These are phyloP conservation scores for Rhynchotus rufescens DNA, from an alignment of 2,797 vertebrate species.

Conservation along the genomic window DNA sequence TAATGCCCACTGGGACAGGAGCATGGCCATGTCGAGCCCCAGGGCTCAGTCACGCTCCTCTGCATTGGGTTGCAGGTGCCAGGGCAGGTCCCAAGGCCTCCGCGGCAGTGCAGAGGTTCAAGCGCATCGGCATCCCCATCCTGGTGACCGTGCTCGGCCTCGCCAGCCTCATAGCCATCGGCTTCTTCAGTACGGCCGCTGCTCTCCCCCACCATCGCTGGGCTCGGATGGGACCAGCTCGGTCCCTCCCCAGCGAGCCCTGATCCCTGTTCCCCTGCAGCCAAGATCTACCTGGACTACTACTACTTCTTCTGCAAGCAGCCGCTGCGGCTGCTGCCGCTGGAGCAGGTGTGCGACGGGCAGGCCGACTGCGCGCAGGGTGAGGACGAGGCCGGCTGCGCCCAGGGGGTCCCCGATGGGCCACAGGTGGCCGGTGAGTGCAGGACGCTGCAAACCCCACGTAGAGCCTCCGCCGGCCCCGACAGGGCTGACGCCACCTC, in stretches of 20 bases:
- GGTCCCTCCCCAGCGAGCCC: neutral
- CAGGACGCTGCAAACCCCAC: neutral
- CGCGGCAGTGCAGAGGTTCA: neutral
- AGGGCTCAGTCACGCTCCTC: neutral
- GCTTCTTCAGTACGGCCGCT: slow-evolving; percentile 71
- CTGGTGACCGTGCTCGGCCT: slow-evolving; percentile 59
- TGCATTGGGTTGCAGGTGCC: slow-evolving; percentile 44
- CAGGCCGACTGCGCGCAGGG: slow-evolving; percentile 81
- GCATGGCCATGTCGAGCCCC: neutral
- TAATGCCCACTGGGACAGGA: neutral
- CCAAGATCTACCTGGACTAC: slow-evolving; percentile 85
- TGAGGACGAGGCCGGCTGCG: slow-evolving; percentile 88
- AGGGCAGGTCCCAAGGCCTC: neutral
- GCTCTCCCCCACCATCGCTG: neutral
- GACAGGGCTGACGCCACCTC: neutral
- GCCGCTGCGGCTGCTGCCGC: slow-evolving; percentile 85
- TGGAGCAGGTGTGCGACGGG: slow-evolving; percentile 85
- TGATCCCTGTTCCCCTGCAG: slow-evolving; percentile 68
- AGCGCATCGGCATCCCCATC: slow-evolving; percentile 63
- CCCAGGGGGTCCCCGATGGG: slow-evolving; percentile 49
- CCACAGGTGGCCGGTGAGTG: slow-evolving; percentile 57
- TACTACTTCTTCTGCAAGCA: slow-evolving; percentile 89
- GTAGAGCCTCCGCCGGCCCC: accelerated
- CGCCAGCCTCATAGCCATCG: neutral
- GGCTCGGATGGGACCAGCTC: neutral